phyloP scores from a whole-genome alignment of 2,888 invertebrate genomes.

The Drosophila bunnanda region DNA sequence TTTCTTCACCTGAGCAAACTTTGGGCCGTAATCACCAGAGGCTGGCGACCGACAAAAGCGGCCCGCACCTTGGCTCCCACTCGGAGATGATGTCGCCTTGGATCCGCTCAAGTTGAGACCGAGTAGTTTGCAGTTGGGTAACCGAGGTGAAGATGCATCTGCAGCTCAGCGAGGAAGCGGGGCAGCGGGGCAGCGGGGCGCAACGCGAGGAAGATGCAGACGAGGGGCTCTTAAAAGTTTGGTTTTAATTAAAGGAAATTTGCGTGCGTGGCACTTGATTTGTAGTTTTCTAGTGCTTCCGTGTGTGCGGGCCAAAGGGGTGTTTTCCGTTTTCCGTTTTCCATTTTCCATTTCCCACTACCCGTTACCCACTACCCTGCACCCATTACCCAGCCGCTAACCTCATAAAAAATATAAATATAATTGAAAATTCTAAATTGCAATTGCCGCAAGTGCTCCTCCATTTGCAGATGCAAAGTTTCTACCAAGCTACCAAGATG shows the following conservation, averaged over 20 bases:
- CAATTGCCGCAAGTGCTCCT: conserved; percentile 62
- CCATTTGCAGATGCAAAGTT: conserved; percentile 55
- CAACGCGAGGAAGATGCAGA: conserved; percentile 14
- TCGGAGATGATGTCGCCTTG: conserved; percentile 36
- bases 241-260: conserved; percentile 79
- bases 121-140: conserved; percentile 33
- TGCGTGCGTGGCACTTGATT: conserved; percentile 77
- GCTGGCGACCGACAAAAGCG: conserved; percentile 29
- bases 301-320: conserved; percentile 58
- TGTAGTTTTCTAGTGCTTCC: conserved; percentile 69
- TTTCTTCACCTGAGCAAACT: conserved; percentile 42
- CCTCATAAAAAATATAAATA: conserved; percentile 63
- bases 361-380: neutral
- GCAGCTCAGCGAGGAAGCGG: neutral
- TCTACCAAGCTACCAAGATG: conserved; percentile 40
- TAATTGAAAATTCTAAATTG: conserved; percentile 77
- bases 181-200: neutral
- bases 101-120: conserved; percentile 32
- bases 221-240: conserved; percentile 71
- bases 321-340: conserved; percentile 8
- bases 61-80: conserved; percentile 32
- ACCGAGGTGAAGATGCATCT: conserved; percentile 33
- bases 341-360: neutral
- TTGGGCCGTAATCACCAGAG: conserved; percentile 28
- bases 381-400: conserved; percentile 18